Conservation (phyloP, 2,113 vertebrate species). For the Puffinus mauretanicus region DNA sequence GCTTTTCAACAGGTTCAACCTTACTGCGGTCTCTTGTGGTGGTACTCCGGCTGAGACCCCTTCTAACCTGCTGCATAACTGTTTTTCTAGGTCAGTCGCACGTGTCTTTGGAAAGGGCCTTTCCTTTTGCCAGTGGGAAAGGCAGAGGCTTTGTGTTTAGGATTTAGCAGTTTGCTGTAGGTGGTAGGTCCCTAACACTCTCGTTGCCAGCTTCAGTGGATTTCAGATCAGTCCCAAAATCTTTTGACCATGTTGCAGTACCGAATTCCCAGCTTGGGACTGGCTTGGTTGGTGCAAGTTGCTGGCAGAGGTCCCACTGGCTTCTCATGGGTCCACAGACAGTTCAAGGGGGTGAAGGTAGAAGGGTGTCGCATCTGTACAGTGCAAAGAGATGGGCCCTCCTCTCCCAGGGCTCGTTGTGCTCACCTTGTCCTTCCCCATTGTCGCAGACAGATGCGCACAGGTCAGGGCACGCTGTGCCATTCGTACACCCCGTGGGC, state of each 20-base stretch:
- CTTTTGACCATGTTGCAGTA: background rate
- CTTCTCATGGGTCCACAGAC: background rate
- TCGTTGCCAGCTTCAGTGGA: background rate
- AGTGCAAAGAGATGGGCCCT: background rate
- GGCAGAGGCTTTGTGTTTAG: background rate
- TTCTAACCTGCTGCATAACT: rapidly evolving
- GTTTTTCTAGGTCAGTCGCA: background rate
- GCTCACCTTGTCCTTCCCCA: rapidly evolving
- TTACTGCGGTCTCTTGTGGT: background rate
- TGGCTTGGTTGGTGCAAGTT: background rate
- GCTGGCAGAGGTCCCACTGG: background rate
- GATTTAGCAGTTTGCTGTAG: background rate
- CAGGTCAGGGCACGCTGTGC: background rate
- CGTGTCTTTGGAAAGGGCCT: background rate
- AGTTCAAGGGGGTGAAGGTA: background rate
- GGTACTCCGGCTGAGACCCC: background rate
- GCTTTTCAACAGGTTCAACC: background rate
- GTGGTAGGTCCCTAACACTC: background rate
- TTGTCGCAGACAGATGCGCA: background rate
- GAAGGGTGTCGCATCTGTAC: no score
- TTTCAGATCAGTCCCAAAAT: background rate
- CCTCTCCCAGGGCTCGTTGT: background rate
- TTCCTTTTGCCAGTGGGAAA: background rate
- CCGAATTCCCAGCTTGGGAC: background rate
- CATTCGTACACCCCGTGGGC: rapidly evolving